These are phyloP conservation scores for Allacma fusca DNA, from an alignment of 2,888 invertebrate genomes.

Conservation along the genomic window DNA sequence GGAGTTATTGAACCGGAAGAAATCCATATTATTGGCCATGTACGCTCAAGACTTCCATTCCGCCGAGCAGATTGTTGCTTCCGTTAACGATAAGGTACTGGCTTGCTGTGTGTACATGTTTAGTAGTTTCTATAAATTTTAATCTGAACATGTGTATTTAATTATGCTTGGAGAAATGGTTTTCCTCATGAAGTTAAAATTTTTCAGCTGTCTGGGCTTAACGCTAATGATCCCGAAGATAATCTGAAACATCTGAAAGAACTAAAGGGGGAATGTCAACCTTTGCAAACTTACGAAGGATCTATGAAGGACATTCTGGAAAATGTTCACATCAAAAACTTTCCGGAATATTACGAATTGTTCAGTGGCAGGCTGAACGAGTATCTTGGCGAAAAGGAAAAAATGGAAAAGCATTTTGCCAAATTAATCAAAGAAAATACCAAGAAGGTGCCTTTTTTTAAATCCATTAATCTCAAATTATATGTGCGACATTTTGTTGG, in stretches of 20 bases:
- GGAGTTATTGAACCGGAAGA: slow-evolving; percentile 17
- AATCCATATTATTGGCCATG: slow-evolving; percentile 16
- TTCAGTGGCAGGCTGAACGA: slow-evolving; percentile 19
- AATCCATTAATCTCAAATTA: neutral
- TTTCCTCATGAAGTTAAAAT: neutral
- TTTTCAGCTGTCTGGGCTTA: slow-evolving; percentile 21
- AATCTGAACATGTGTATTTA: neutral
- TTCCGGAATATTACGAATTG: slow-evolving; percentile 20
- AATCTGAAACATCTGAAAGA: slow-evolving; percentile 24
- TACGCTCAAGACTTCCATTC: slow-evolving; percentile 25
- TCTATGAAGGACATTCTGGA: slow-evolving; percentile 24
- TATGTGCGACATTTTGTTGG: neutral
- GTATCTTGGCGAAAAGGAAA: slow-evolving; percentile 29
- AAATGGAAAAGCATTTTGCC: slow-evolving; percentile 39
- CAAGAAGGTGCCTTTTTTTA: slow-evolving; percentile 18
- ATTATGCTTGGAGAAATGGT: neutral
- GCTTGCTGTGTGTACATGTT: neutral
- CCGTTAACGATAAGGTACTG: slow-evolving; percentile 31
- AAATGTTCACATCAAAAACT: slow-evolving; percentile 21
- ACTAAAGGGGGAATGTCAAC: slow-evolving; percentile 35
- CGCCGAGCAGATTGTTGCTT: slow-evolving; percentile 23
- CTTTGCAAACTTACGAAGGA: slow-evolving; percentile 21
- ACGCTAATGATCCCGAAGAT: slow-evolving; percentile 18
- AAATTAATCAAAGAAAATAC: slow-evolving; percentile 41
- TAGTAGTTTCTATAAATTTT: neutral